These are phyloP conservation scores for Megaceryle maxima DNA, from an alignment of 2,113 vertebrate species.

Conservation along the genomic window DNA sequence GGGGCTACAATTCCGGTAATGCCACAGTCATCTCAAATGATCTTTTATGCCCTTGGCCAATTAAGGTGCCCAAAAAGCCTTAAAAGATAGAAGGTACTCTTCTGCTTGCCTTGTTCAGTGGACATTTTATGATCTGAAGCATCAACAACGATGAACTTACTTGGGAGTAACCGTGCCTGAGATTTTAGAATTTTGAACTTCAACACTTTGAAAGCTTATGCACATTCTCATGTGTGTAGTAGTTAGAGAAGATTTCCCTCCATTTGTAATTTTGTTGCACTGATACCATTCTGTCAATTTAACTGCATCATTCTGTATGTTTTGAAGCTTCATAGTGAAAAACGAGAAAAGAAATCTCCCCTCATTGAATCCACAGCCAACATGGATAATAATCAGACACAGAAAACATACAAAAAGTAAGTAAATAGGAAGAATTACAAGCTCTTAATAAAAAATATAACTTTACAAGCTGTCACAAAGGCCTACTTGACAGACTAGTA, in stretches of 20 bases:
- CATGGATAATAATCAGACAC: slow-evolving; percentile 93
- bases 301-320: background rate
- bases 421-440: slow-evolving; percentile 19
- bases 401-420: slow-evolving; percentile 93
- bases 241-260: background rate
- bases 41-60: background rate
- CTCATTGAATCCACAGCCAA: slow-evolving; percentile 93
- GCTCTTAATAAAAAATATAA: background rate
- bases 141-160: background rate
- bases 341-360: slow-evolving; percentile 95
- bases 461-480: background rate
- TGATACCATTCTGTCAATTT: background rate
- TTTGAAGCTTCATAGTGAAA: slow-evolving; percentile 90
- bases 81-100: background rate
- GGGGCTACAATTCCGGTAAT: background rate
- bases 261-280: background rate
- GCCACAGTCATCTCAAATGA: background rate
- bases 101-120: background rate
- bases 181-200: background rate
- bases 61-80: background rate
- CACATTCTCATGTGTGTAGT: background rate
- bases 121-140: background rate
- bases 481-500: background rate
- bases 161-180: background rate
- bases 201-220: background rate